Evolutionary conservation across 2,113 vertebrate species (phyloP), one percentile per base, ranked within the genome.

Genomic region (Notarius lentiginosus): DNA sequence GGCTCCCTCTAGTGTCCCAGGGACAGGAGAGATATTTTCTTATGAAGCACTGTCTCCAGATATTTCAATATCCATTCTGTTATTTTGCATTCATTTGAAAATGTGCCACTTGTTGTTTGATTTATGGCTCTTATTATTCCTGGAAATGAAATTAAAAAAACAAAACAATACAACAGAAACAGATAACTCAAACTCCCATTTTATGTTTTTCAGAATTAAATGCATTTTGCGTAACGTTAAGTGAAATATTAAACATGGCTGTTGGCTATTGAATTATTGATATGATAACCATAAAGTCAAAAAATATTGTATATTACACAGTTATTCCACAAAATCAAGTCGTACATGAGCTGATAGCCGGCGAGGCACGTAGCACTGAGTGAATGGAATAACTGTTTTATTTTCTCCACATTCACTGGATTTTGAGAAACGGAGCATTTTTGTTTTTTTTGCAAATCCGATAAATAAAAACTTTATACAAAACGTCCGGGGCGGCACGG

Each of bases 1-100:
- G 96, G 95, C 96, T 95, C 96, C 96, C 96, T 96, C 96, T 97
- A 97, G 96, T 96, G 96, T 91, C 27, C 34, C 15, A 55, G 8
- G 63, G n/a, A 83, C 76, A 51, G 41, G 8, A 27, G 0, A 63
- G 30, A 27, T 22, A 56, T 75, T 75, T 84, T 11, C 51, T 75
- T 30, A n/a, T 27, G 47, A 47, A 68, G 24, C 51, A 27, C 61
- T 49, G 12, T 51, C 0, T 76, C 47, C 5, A 49, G 20, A 51
- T 11, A 75, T 49, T 22, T n/a, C 68, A 41, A 70, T 30, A 34
- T 18, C 0, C 1, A 8, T 70, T 70, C 63, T 66, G 20, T 17
- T 22, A 49, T 49, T 11, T 49, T 7, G 17, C 11, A 17, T 84
- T 0, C 0, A 79, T 53, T 76, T 24, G 15, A 75, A 34, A 9